These are phyloP conservation scores for Arrhopalites spinosus DNA, from an alignment of 2,888 invertebrate genomes.

Conservation along the genomic window DNA sequence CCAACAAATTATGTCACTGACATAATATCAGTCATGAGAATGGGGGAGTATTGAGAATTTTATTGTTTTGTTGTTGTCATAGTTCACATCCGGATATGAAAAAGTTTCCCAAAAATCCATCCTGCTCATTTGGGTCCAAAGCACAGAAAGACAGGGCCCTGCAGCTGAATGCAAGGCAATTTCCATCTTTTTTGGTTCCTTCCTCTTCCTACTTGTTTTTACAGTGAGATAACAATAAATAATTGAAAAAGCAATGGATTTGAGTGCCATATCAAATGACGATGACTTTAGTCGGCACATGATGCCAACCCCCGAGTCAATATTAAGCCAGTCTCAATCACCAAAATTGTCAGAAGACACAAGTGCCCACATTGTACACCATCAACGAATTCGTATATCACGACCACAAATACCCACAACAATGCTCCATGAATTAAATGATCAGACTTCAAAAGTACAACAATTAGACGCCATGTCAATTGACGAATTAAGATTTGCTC, in stretches of 20 bases:
- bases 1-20: too few relatives aligned
- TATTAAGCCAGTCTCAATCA: neutral
- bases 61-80: too few relatives aligned
- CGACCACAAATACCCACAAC: neutral
- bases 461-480: neutral
- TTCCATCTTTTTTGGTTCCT: too few relatives aligned
- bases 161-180: too few relatives aligned
- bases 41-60: too few relatives aligned
- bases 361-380: neutral
- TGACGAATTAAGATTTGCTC: neutral
- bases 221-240: neutral
- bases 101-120: too few relatives aligned
- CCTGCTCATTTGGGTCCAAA: too few relatives aligned
- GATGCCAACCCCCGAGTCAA: neutral
- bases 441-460: too few relatives aligned
- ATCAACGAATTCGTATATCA: neutral
- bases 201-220: neutral
- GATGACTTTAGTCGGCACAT: neutral
- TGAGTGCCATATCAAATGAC: neutral
- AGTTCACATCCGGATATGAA: too few relatives aligned
- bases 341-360: neutral
- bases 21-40: too few relatives aligned
- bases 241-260: slow-evolving; percentile 8
- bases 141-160: too few relatives aligned
- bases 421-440: neutral